Evolutionary conservation across 2,797 vertebrate genomes (phyloP).

Genomic region (Cossypha dichroa): DNA sequence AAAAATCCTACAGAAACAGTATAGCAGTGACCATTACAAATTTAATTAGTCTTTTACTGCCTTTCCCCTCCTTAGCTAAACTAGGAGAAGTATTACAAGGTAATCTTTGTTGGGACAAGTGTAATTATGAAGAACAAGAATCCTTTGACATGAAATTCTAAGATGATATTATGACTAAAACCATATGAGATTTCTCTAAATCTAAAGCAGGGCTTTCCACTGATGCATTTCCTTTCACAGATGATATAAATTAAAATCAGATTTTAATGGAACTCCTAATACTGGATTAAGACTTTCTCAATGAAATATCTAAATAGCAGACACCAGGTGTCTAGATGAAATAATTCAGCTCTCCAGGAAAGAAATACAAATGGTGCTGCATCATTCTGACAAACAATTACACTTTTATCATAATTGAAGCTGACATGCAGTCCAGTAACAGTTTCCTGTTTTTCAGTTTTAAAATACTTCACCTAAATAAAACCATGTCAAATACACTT

Average conservation of each 20-base stretch:
- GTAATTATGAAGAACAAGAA: neutral
- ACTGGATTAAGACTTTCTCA: neutral
- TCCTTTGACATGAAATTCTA: neutral
- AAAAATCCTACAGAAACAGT: neutral
- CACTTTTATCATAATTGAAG: neutral
- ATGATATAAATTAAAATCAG: neutral
- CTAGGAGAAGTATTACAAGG: neutral
- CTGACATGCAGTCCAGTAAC: neutral
- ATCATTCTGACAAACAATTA: conserved; percentile 6
- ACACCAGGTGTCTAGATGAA: neutral
- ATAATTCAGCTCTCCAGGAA: conserved; percentile 13
- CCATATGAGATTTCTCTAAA: neutral
- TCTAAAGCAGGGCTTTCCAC: neutral
- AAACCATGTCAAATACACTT: neutral
- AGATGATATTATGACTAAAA: neutral
- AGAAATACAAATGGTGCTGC: conserved; percentile 1
- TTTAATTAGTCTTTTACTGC: neutral
- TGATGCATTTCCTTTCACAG: neutral
- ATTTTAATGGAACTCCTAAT: neutral
- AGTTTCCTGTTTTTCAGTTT: conserved; percentile 44
- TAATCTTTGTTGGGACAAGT: neutral
- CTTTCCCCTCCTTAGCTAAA: neutral
- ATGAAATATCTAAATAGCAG: neutral
- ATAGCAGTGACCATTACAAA: neutral
- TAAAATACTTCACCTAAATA: conserved; percentile 37